Evolutionary conservation across 2,888 invertebrate genomes (phyloP).

Genomic region (Spialia ferax): DNA sequence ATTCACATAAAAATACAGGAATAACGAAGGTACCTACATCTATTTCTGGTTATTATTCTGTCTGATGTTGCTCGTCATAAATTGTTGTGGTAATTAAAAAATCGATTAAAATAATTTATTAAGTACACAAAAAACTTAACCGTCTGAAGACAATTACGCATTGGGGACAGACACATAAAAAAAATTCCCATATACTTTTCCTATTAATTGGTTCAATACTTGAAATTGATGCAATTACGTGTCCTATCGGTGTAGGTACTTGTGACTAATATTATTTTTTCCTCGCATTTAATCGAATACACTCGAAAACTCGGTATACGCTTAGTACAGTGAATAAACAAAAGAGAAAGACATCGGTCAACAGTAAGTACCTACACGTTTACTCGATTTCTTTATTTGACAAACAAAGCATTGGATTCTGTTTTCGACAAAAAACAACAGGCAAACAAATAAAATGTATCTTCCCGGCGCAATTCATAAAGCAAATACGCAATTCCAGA

Average conservation of each 20-base stretch:
- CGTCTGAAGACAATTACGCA: too few relatives aligned
- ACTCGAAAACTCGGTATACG: not conserved
- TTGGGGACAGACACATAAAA: not conserved
- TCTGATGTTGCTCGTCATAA: too few relatives aligned
- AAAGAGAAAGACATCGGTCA: slow-evolving; percentile 1
- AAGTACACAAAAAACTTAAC: too few relatives aligned
- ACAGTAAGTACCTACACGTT: not conserved
- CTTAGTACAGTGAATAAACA: not conserved
- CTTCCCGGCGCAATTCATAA: slow-evolving; percentile 1
- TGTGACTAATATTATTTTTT: not conserved
- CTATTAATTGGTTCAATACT: not conserved
- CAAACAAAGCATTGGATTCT: slow-evolving; percentile 38
- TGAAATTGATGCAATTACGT: not conserved
- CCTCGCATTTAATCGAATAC: not conserved
- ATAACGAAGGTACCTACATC: too few relatives aligned
- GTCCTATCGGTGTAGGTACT: not conserved
- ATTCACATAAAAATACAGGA: too few relatives aligned
- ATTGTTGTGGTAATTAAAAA: too few relatives aligned
- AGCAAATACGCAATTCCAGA: slow-evolving; percentile 9
- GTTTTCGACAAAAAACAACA: slow-evolving; percentile 47
- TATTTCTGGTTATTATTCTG: too few relatives aligned
- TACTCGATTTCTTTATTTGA: slow-evolving; percentile 21
- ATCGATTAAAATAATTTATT: too few relatives aligned
- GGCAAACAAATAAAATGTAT: slow-evolving; percentile 4
- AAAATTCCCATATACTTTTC: not conserved